A percentile compares a stretch with the other conserved stretches of the same genome.
Evolutionary conservation across 2,888 invertebrate species (phyloP).

Genomic region (Macropis europaea): DNA sequence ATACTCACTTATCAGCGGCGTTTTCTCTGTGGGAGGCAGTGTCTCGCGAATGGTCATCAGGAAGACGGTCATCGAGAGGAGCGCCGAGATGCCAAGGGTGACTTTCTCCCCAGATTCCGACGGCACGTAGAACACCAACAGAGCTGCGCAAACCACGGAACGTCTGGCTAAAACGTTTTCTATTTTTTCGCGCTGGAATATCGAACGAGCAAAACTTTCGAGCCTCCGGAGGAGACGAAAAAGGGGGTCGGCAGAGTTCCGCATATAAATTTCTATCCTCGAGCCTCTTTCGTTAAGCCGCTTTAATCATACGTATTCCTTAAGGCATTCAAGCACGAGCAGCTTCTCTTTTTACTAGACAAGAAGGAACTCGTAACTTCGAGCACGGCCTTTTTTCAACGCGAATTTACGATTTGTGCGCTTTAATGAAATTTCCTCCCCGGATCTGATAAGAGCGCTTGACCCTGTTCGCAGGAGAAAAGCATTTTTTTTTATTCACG

Average conservation of each 20-base stretch:
- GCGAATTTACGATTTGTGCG: not conserved
- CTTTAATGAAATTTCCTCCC: conserved; percentile 28
- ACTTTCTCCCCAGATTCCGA: conserved; percentile 94
- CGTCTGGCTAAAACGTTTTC: conserved; percentile 13
- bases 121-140: conserved; percentile 93
- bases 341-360: too few relatives aligned
- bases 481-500: not conserved
- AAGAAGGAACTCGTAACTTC: not conserved
- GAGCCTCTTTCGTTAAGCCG: conserved; percentile 21
- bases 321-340: not conserved
- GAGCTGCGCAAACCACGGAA: conserved; percentile 81
- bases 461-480: not conserved
- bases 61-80: conserved; percentile 94
- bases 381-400: not conserved
- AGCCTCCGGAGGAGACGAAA: conserved; percentile 10
- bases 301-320: conserved; percentile 9
- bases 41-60: conserved; percentile 93
- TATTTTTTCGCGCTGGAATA: conserved; percentile 40
- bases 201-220: conserved; percentile 35
- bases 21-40: conserved; percentile 92
- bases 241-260: conserved; percentile 1
- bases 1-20: conserved; percentile 90
- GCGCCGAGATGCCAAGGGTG: conserved; percentile 91
- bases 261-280: conserved; percentile 23
- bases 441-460: conserved; percentile 18